Evolutionary conservation across 2,888 invertebrate species (phyloP).

Genomic region (Adineta ricciae): DNA sequence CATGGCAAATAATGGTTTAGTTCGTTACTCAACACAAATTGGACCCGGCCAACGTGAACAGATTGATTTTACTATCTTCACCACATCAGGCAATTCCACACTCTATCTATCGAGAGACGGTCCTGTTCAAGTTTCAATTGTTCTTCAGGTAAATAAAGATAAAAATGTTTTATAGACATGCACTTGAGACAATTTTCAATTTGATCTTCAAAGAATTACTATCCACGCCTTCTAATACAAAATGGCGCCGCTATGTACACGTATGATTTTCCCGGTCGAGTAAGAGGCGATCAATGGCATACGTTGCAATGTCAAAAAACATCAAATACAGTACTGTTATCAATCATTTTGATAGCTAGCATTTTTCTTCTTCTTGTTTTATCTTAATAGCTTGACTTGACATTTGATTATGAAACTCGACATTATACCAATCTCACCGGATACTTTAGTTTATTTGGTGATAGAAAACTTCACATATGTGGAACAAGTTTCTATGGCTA

Average conservation of each 20-base stretch:
- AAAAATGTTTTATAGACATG: background rate
- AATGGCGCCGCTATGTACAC: background rate
- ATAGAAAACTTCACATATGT: slow-evolving; percentile 1
- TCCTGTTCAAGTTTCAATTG: slow-evolving; percentile 14
- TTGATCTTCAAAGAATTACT: background rate
- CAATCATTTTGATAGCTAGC: background rate
- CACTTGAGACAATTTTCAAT: background rate
- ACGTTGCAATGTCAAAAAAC: background rate
- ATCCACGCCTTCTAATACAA: background rate
- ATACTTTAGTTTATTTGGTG: slow-evolving; percentile 17
- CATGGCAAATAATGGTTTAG: slow-evolving; percentile 8
- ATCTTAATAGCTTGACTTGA: slow-evolving; percentile 1
- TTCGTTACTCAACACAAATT: background rate
- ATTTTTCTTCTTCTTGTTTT: background rate
- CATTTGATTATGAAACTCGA: slow-evolving; percentile 12
- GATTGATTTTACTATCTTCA: background rate
- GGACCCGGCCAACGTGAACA: slow-evolving; percentile 6
- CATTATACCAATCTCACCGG: background rate
- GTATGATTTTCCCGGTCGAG: background rate
- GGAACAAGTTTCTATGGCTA: slow-evolving; percentile 15
- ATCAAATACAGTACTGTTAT: background rate
- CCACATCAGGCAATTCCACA: background rate
- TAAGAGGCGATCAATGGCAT: slow-evolving; percentile 7
- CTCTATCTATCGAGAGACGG: background rate
- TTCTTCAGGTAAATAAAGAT: background rate